These are phyloP conservation scores for Rhabdornis inornatus DNA, from an alignment of 2,113 vertebrate genomes.

Conservation along the genomic window DNA sequence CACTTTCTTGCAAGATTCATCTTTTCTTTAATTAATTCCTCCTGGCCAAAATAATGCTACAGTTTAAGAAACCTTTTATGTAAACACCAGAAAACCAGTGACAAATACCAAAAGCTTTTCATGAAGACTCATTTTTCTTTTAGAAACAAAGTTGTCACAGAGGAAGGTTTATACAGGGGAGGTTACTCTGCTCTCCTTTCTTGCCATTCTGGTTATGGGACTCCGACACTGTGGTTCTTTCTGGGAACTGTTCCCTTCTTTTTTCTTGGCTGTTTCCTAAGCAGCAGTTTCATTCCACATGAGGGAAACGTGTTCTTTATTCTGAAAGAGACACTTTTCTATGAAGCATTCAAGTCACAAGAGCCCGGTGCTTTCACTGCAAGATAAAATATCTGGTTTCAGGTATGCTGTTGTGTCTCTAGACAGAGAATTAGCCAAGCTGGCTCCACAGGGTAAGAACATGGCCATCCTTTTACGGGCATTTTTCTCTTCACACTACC, in stretches of 20 bases:
- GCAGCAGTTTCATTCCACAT: not conserved
- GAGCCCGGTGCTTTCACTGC: accelerated
- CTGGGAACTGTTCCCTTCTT: not conserved
- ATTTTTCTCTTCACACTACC: not conserved
- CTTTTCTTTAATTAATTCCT: not conserved
- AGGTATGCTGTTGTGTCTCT: not conserved
- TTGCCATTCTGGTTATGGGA: not conserved
- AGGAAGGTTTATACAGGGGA: not conserved
- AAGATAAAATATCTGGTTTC: not conserved
- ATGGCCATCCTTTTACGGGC: not conserved
- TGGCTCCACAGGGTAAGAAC: not conserved
- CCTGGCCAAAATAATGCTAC: not conserved
- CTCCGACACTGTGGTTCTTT: not conserved
- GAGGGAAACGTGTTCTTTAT: not conserved
- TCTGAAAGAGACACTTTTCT: not conserved
- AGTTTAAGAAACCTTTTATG: not conserved
- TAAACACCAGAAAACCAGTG: not conserved
- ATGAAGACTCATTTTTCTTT: not conserved
- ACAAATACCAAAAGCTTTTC: not conserved
- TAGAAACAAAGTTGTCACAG: not conserved
- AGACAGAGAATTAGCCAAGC: not conserved
- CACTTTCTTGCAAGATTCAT: not conserved
- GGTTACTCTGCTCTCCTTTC: not conserved
- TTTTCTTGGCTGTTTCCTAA: not conserved
- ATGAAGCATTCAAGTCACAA: not conserved